Evolutionary conservation across 2,888 invertebrate genomes (phyloP).

Genomic region (Drosophila monieri): DNA sequence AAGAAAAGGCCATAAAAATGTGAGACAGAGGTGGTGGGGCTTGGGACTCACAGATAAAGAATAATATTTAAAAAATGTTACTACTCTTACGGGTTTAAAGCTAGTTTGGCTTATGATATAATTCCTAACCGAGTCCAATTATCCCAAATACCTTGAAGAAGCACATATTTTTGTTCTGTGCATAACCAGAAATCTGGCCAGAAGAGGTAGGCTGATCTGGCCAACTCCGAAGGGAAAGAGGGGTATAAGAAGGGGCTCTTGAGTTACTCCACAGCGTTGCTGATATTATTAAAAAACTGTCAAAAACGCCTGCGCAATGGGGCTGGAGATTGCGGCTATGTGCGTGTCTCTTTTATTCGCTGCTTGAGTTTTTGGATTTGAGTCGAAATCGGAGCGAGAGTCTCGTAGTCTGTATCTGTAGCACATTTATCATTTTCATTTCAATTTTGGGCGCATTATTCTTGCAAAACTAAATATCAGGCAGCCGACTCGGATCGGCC

Average conservation of each 20-base stretch:
- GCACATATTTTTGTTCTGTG: constrained; percentile 15
- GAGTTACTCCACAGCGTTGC: constrained; percentile 45
- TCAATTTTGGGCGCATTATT: constrained; percentile 77
- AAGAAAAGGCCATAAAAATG: constrained; percentile 19
- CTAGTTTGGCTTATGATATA: not conserved
- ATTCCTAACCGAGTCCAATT: not conserved
- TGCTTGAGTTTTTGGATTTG: constrained; percentile 19
- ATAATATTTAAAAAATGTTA: not conserved
- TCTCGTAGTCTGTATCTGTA: constrained; percentile 56
- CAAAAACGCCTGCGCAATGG: constrained; percentile 77
- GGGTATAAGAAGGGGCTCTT: constrained; percentile 5
- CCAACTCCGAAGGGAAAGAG: constrained; percentile 7
- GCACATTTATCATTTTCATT: constrained; percentile 78
- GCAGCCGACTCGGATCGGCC: constrained; percentile 9
- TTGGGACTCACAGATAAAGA: constrained; percentile 15
- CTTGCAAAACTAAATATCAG: constrained; percentile 63
- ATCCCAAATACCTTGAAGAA: not conserved
- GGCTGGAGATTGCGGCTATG: constrained; percentile 52
- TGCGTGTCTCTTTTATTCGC: constrained; percentile 60
- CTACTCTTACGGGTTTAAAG: not conserved
- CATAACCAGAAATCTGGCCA: constrained; percentile 26
- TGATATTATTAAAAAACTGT: constrained; percentile 78
- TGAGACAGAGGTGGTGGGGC: constrained; percentile 10
- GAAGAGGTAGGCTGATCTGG: constrained; percentile 66
- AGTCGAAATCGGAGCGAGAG: constrained; percentile 14